A percentile compares a stretch with the other conserved stretches of the same genome.
Evolutionary conservation across 2,113 vertebrate species (phyloP).

Genomic region (Misgurnus mizolepis): DNA sequence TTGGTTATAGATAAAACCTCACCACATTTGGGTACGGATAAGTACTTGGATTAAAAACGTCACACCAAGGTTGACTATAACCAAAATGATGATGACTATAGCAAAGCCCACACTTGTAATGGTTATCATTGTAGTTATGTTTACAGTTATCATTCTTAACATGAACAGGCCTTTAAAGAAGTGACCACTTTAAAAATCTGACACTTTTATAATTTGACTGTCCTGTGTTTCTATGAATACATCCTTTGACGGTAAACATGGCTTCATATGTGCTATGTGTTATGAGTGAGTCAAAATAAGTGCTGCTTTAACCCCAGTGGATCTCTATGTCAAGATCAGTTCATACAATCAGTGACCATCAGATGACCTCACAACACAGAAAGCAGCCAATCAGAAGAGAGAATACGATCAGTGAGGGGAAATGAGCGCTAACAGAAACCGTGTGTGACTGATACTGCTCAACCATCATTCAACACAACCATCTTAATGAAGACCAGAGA

Average conservation of each 20-base stretch:
- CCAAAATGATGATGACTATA: no score
- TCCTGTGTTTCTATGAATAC: not conserved
- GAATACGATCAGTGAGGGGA: conserved; percentile 68
- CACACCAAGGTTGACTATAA: no score
- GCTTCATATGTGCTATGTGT: conserved; percentile 22
- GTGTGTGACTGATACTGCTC: conserved; percentile 63
- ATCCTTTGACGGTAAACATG: not conserved
- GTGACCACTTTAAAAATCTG: not conserved
- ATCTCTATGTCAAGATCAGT: not conserved
- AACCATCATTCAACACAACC: conserved; percentile 53
- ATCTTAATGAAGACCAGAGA: conserved; percentile 52
- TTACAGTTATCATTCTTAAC: no score
- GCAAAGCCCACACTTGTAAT: no score
- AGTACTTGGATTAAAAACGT: no score
- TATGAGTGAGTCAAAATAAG: not conserved
- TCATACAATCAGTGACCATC: conserved; percentile 46
- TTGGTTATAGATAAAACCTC: no score
- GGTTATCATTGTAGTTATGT: no score
- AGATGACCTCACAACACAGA: conserved; percentile 56
- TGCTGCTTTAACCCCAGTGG: not conserved
- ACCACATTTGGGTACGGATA: no score
- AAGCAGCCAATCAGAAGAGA: conserved; percentile 64
- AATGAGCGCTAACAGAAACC: conserved; percentile 72
- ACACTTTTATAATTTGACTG: not conserved
- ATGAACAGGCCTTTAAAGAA: no score